Conservation (phyloP, 2,797 vertebrate species). For the Petrocephalus schoutedeni region DNA sequence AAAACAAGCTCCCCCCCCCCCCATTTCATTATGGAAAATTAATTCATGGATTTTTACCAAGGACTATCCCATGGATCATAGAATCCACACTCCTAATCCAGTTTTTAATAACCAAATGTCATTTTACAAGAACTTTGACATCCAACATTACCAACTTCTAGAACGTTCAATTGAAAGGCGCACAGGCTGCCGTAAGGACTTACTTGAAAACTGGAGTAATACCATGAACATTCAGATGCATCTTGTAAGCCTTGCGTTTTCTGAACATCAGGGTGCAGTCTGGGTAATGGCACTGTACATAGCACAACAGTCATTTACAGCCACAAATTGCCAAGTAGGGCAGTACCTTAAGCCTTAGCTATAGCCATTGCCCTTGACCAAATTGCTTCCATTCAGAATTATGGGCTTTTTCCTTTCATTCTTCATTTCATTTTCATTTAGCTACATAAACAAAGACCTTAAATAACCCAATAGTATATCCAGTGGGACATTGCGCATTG, state of each 20-base stretch:
- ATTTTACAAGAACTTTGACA: background rate
- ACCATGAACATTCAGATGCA: constrained; percentile 54
- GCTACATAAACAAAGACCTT: background rate
- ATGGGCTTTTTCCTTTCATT: background rate
- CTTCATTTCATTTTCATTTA: background rate
- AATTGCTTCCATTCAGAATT: background rate
- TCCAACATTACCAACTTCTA: background rate
- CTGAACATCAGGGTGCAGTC: constrained; percentile 60
- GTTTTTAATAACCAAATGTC: background rate
- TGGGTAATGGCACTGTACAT: constrained; percentile 48
- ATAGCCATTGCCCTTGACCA: background rate
- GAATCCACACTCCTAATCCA: background rate
- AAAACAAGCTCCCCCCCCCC: background rate
- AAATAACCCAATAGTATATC: background rate
- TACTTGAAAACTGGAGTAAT: constrained; percentile 53
- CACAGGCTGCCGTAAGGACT: constrained; percentile 11
- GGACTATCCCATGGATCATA: background rate
- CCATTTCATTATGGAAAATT: background rate
- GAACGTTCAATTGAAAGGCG: background rate
- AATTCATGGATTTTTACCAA: background rate
- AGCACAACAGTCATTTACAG: background rate
- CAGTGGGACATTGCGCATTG: background rate
- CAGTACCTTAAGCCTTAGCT: background rate
- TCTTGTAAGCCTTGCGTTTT: constrained; percentile 58
- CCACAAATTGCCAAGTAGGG: background rate